Base-by-base conservation (phyloP, 2,888 invertebrate species). In the Diadromus collaris region DNA sequence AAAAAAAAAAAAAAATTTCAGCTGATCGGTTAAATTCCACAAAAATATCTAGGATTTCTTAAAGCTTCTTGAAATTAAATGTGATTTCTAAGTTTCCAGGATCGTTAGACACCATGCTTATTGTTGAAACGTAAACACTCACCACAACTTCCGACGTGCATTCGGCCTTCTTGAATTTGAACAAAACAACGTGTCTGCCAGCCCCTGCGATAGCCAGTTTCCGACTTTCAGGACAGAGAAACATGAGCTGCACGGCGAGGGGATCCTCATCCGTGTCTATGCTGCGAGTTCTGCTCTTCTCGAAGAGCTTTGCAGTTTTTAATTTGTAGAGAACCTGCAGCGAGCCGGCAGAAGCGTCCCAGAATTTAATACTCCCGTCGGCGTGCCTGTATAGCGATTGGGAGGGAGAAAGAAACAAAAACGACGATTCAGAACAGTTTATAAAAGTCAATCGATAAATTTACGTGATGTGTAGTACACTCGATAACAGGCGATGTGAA, bases 361-460 rank as follows among this genome's bases (percentile, higher is more conserved):
- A 99, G 92, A 99, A 99, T 91, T 99, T 99, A 75, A 99, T 94
- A 89, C 98, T 98, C 69, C 99, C 99, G 92, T 99, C 99, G 83
- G 98, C 97, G 92, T 99, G 99, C 67, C 98, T 97, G 92, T n/a
- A 92, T 79, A 48, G 10, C 21, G 21, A 34, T 79, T 16, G 27
- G 41, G 38, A 27, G 21, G 4, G 19, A n/a, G 29, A 68, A 32
- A n/a, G 32, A 10, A 6, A 16, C 61, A 67, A 24, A 67, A 19
- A 27, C 13, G 10, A 2, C 44, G 46, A 21, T 32, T 24, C 7
- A 32, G 34, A 24, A 48, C 56, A 56, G 56, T 56, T 56, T 56
- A 29, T 51, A 56, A 69, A 63, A 61, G 48, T 19, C 7, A 61
- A 24, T 44, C 27, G 48, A 21, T 10, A 51, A 61, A 74, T 56